Evolutionary conservation across 2,888 invertebrate species (phyloP), one percentile per base, ranked within the genome.

Genomic region (Cyrtodaria siliqua): DNA sequence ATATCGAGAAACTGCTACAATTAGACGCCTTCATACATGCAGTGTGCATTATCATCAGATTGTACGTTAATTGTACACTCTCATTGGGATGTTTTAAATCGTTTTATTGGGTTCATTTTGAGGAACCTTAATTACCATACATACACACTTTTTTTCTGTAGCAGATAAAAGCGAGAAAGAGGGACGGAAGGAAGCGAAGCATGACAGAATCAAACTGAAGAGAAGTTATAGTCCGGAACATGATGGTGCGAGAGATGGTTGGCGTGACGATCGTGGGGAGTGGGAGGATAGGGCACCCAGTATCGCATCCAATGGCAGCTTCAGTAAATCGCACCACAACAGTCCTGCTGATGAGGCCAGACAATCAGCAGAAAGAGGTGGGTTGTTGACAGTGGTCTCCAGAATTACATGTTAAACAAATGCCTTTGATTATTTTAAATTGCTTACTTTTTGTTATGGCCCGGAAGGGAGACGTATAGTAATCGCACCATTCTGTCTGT

Each of bases 301-400:
- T 55, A 73, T 76, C 14, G 62, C 75, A 16, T 78, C 79, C 38
- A 81, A 71, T 53, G 77, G 76, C 49, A 73, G 78, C 49, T 74
- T 75, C 26, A 81, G 79, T 64, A 82, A 70, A 56, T 81, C 72
- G 24, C 78, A 61, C 56, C 79, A 71, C 56, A 86, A 78, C 56
- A 89, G 88, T 75, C 86, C 87, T 26, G 90, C 90, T 60, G 79
- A 83, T 4, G 89, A 89, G 3, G 86, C 90, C 6, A 85, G 87
- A 76, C 64, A 79, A 49, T 40, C 71, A 16, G 91, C 91, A 20
- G 92, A 92, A 69, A 86, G 91, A 88, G 91, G 91, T 91, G 56
- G 16, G 75, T 16, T 14, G 18, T 20, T 44, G 52, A 53, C 27
- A n/a, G n/a, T n/a, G n/a, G n/a, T n/a, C n/a, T n/a, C n/a, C n/a